Evolutionary conservation across 2,888 invertebrate genomes (phyloP), one percentile per base, ranked within the genome.

Genomic region (Loripinus fragilis): DNA sequence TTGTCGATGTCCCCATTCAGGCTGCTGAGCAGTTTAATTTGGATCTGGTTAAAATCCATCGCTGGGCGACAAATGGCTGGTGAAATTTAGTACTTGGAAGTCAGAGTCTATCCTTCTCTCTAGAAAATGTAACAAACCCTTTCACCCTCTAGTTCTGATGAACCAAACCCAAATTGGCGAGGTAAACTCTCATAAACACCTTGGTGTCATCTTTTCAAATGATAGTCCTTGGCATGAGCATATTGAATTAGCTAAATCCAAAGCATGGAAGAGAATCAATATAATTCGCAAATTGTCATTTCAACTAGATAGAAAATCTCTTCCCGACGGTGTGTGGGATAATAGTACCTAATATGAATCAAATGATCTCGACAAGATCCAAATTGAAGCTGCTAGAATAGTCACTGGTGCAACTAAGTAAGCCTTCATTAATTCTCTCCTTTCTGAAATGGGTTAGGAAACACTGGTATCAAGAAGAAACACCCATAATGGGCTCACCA

Each of bases 231-330:
- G 55, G 55, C 17, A 55, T 28, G 55, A 55, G 3, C 55, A 55
- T 55, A 5, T 55, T 5, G 55, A 55, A 7, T 5, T 25, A 7
- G 5, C 7, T 28, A 55, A 55, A 28, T 2, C 55, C 8, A 55
- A 55, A 55, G 55, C 55, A 28, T 55, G 55, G 55, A 25, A 8
- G 23, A 8, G 55, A 7, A 25, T 55, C 5, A 55, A 55, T 28
- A 55, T 55, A n/a, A 55, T 55, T 23, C 55, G 55, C 55, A 55
- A 55, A 55, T 28, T 55, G 7, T 25, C 23, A 23, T 55, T 55
- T 15, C 2, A 2, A 55, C 28, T 55, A 7, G 55, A 55, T 55
- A 55, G 55, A 55, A 55, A 55, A 55, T 55, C 55, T 15, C 25
- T 55, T 8, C 25, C 23, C 12, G 38, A 38, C 12, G 38, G 5